phyloP scores from a whole-genome alignment of 1,140 invertebrate genomes.

The Heterodera schachtii region DNA sequence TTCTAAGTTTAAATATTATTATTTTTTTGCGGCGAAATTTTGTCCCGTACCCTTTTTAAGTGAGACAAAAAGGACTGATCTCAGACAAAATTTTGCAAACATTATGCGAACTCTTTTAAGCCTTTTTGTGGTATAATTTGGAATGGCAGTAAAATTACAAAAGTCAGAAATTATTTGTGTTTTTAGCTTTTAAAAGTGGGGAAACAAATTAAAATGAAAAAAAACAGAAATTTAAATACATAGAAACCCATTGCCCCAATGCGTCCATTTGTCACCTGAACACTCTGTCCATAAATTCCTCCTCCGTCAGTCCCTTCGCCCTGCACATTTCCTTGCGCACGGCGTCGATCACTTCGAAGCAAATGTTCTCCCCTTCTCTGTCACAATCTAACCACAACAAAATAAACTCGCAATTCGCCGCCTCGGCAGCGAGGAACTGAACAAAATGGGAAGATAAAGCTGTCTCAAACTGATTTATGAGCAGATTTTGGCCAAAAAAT shows the following conservation, averaged over 20 bases:
- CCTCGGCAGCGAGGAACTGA: conserved; percentile 66
- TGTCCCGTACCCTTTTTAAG: too few relatives aligned
- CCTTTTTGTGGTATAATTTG: too few relatives aligned
- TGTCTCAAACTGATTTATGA: background rate
- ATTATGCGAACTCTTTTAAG: too few relatives aligned
- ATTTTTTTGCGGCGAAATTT: too few relatives aligned
- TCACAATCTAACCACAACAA: conserved; percentile 99
- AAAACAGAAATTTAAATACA: too few relatives aligned
- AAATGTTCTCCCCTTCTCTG: conserved; percentile 99
- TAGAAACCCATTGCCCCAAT: too few relatives aligned
- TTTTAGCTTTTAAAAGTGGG: background rate
- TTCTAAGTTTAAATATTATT: too few relatives aligned
- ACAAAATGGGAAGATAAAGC: background rate
- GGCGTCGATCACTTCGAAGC: conserved; percentile 69
- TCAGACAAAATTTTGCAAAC: background rate
- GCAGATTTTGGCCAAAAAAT: too few relatives aligned
- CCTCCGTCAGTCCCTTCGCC: conserved; percentile 59
- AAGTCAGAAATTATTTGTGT: too few relatives aligned
- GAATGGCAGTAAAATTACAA: too few relatives aligned
- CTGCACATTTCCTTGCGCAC: conserved; percentile 64
- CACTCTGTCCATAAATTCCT: conserved; percentile 61
- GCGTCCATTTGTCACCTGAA: too few relatives aligned
- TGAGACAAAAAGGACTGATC: background rate
- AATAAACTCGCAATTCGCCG: conserved; percentile 82
- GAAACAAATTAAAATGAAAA: background rate